Evolutionary conservation across 35 echinoderm and acorn worm species (phyloP), one percentile per base, ranked within the genome.

Genomic region (Holothuria glaberrima): DNA sequence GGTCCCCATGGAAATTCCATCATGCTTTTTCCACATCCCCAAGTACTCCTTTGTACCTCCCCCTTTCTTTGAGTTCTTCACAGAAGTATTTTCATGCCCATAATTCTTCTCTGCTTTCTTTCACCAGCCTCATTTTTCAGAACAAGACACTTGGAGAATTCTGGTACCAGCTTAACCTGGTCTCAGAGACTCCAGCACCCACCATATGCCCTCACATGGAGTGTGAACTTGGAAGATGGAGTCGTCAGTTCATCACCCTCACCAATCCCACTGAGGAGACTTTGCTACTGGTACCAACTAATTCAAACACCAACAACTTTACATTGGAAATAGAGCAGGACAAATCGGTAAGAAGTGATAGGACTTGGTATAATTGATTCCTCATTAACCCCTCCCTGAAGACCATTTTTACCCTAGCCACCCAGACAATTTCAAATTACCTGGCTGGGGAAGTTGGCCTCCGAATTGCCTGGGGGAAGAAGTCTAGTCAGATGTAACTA

Each of bases 211-310:
- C 95, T 28, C 95, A 94, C 80, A 92, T 97, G 48, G 90, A 94
- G 80, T 97, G 95, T 92, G 95, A 97, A 80, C 82, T 97, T 13
- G 95, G 93, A 30, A 98, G 92, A 74, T 98, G 92, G 95, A 94
- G 86, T 76, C 74, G 95, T 50, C 95, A 94, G 87, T 98, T 94
- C 67, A 98, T 98, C 90, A 80, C 86, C 0, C 83, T 98, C 9
- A 92, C 68, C 52, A 98, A 98, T 57, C 95, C 95, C 22, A 98
- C 95, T 5, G 90, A 94, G 21, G 95, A 94, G 75, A 98, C 95
- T 30, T 54, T 98, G 31, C 72, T 92, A 36, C 90, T 94, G 29
- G 77, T 46, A 21, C 95, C 95, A 34, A 83, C 80, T 71, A 92
- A 91, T 88, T 90, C 90, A 62, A 98, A 98, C 68, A 83, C 90